phyloP scores from a whole-genome alignment of 2,113 vertebrate genomes.

The Tetraodon nigroviridis region DNA sequence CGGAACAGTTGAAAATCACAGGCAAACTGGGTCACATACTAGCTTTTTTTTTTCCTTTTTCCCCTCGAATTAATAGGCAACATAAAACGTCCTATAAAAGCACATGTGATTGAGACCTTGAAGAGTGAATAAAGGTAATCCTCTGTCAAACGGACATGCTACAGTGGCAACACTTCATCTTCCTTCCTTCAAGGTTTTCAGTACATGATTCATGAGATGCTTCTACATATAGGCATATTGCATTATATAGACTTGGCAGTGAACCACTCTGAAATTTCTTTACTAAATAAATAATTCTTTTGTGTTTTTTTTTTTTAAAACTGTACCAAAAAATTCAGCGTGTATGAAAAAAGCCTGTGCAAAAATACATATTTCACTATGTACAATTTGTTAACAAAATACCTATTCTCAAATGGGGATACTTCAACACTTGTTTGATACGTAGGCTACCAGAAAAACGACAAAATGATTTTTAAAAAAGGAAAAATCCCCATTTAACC shows the following conservation, averaged over 20 bases:
- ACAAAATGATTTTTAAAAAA: slow-evolving; percentile 63
- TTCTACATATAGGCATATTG: slow-evolving; percentile 79
- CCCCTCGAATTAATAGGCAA: slow-evolving; percentile 63
- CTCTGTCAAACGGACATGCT: slow-evolving; percentile 61
- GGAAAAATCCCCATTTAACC: slow-evolving; percentile 37
- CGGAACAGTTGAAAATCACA: slow-evolving; percentile 48
- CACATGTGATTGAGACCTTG: slow-evolving; percentile 58
- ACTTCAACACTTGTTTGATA: slow-evolving; percentile 87
- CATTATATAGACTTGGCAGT: slow-evolving; percentile 96
- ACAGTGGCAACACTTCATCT: slow-evolving; percentile 64
- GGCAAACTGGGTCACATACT: slow-evolving; percentile 53
- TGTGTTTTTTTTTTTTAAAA: slow-evolving; percentile 72
- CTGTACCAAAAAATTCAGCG: slow-evolving; percentile 91
- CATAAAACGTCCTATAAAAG: slow-evolving; percentile 53
- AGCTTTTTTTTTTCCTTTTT: slow-evolving; percentile 4
- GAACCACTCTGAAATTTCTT: slow-evolving; percentile 87
- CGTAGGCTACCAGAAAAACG: slow-evolving; percentile 70
- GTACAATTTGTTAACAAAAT: slow-evolving; percentile 99
- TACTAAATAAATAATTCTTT: slow-evolving; percentile 97
- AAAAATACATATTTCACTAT: slow-evolving; percentile 99
- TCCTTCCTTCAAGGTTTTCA: slow-evolving; percentile 53
- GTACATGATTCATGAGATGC: slow-evolving; percentile 70
- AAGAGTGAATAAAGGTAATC: slow-evolving; percentile 55
- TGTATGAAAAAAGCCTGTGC: slow-evolving; percentile 98
- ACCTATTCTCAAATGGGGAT: slow-evolving; percentile 97